Evolutionary conservation across 2,797 vertebrate genomes (phyloP), one percentile per base, ranked within the genome.

Genomic region (Columba guinea): DNA sequence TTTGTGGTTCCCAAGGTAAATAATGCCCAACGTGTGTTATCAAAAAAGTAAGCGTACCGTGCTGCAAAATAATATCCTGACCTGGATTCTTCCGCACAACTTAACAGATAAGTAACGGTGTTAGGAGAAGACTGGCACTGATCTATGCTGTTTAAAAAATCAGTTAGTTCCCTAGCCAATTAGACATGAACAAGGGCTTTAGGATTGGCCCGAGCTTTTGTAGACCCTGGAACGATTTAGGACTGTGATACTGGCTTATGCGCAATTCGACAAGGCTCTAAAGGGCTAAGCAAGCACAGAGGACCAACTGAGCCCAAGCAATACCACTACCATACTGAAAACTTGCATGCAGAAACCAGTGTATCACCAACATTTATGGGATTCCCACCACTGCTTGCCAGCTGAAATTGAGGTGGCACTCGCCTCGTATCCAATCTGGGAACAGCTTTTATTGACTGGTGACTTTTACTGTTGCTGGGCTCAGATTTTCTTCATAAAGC

Each of bases 401-500:
- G 0, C 55, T 84, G 35, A 82, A 80, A 63, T 39, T 35, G 44
- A 39, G 22, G 41, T 81, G 44, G 28, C 63, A 13, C n/a, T 68
- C n/a, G 65, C 60, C 44, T 78, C 5, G 2, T 76, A 58, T 39
- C 37, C 73, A 39, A 11, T 84, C 55, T 56, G 55, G 67, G 49
- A 91, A 28, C 44, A 67, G 51, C 28, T 86, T 73, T 64, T 68
- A 58, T 30, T 80, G 55, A 58, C 71, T 10, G 1, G 16, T 79
- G 18, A 8, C 53, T 93, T 87, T 37, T 28, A 34, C 52, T 95
- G 71, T 79, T 89, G 49, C 65, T 77, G 87, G 69, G n/a, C 49
- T 83, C 37, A 69, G 67, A 76, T 96, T 93, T 95, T 83, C 64
- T 76, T 92, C 46, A 68, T 85, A 77, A 91, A 81, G 76, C 37